phyloP scores from a whole-genome alignment of 2,113 vertebrate genomes.

The Solenodon paradoxus region DNA sequence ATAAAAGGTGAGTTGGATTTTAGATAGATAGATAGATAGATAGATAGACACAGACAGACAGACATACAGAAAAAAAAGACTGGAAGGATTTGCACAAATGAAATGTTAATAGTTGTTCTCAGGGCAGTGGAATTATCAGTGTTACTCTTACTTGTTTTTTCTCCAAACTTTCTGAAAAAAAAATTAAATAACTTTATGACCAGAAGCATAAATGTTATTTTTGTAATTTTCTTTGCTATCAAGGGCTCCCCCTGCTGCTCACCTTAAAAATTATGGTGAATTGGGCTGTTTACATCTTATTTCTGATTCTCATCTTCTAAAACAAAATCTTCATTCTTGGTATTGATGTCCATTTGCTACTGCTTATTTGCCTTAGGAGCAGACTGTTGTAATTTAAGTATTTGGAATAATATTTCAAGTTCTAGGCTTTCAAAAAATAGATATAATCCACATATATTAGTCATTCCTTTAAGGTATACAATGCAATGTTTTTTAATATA shows the following conservation, averaged over 20 bases:
- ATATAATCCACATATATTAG: neutral
- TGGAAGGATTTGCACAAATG: neutral
- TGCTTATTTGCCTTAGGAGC: neutral
- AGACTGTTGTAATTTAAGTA: neutral
- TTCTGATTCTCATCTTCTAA: neutral
- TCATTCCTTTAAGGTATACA: neutral
- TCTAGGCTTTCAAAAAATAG: neutral
- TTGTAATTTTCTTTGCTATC: conserved; percentile 58
- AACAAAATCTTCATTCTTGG: neutral
- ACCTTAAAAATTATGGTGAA: neutral
- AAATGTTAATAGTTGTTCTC: neutral
- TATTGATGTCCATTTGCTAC: neutral
- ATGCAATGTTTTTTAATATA: neutral
- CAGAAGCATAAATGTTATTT: conserved; percentile 58
- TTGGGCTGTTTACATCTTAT: neutral
- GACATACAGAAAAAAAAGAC: neutral
- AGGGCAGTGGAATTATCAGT: neutral
- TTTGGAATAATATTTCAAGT: neutral
- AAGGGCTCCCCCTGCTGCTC: conserved; percentile 73
- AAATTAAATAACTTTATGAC: conserved; percentile 26
- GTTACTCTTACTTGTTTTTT: neutral
- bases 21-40: no score
- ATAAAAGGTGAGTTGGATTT: neutral
- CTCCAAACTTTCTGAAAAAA: neutral
- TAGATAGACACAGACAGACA: no score